A percentile compares a stretch with the other conserved stretches of the same genome.
phyloP scores from a whole-genome alignment of 2,888 invertebrate species.

The Lapara coniferarum region DNA sequence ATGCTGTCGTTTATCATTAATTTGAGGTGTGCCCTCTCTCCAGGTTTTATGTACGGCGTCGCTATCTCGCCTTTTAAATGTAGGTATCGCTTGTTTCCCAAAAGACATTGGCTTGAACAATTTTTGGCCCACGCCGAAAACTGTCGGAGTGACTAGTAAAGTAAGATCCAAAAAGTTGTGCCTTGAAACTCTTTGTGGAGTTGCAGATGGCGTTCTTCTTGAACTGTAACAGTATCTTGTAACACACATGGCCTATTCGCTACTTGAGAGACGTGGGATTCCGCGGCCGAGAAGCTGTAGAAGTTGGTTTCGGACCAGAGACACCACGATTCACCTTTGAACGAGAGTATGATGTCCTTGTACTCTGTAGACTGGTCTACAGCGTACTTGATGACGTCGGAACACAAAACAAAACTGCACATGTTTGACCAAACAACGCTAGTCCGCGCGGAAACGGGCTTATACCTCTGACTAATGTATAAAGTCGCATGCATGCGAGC shows the following conservation, averaged over 20 bases:
- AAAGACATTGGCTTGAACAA: neutral
- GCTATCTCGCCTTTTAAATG: constrained; percentile 3
- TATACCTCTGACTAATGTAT: too few species aligned
- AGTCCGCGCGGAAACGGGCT: too few species aligned
- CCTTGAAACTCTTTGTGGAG: neutral
- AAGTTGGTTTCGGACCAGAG: constrained; percentile 32
- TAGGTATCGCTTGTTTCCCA: neutral
- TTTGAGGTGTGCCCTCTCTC: neutral
- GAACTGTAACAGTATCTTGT: neutral
- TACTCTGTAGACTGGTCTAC: constrained; percentile 39
- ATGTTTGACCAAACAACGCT: too few species aligned
- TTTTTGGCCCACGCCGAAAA: neutral
- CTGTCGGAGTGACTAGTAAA: neutral
- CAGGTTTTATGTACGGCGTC: neutral
- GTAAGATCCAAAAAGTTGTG: neutral
- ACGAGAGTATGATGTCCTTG: constrained; percentile 35
- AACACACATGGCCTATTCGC: neutral
- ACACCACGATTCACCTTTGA: constrained; percentile 41
- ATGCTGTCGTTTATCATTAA: neutral
- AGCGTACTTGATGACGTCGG: constrained; percentile 40
- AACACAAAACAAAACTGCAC: neutral
- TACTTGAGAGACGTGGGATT: neutral
- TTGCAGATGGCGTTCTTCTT: neutral
- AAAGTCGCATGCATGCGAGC: too few species aligned
- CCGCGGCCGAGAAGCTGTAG: neutral